Percentiles rank a stretch among this genome's conserved stretches.
Conservation (phyloP, 2,888 invertebrate species). For the Anarsia innoxiella region DNA sequence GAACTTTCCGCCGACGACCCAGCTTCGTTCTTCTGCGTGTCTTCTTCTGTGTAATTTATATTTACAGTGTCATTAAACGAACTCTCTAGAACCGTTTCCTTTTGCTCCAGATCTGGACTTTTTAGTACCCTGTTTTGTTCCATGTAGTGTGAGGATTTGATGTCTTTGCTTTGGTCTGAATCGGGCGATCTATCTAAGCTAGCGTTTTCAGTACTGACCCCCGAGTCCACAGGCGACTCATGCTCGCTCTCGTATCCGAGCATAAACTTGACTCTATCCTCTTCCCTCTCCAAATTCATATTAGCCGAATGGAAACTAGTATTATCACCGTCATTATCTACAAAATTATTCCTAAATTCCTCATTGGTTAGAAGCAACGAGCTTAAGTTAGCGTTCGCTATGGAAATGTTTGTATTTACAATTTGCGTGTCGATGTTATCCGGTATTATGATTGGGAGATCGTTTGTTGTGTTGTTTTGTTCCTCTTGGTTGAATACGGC, state of each 20-base stretch:
- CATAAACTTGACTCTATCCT: conserved; percentile 61
- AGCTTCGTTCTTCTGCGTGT: conserved; percentile 55
- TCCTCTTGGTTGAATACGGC: conserved; percentile 63
- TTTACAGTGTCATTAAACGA: conserved; percentile 54
- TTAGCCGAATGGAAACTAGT: conserved; percentile 55
- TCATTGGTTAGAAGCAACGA: conserved; percentile 73
- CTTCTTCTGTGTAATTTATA: conserved; percentile 53
- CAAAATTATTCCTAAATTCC: conserved; percentile 51
- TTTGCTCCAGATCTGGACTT: conserved; percentile 37
- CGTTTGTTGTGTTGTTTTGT: conserved; percentile 42
- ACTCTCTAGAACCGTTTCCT: conserved; percentile 41
- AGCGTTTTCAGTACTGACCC: conserved; percentile 83
- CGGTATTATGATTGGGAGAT: conserved; percentile 55
- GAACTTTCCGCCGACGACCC: conserved; percentile 39
- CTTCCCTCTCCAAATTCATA: conserved; percentile 39
- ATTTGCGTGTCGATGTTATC: conserved; percentile 60
- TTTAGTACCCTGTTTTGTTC: conserved; percentile 63
- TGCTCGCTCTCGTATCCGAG: conserved; percentile 68
- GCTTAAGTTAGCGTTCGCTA: conserved; percentile 77
- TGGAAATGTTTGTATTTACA: conserved; percentile 73
- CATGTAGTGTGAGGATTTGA: conserved; percentile 52
- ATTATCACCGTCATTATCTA: conserved; percentile 44
- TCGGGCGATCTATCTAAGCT: conserved; percentile 80
- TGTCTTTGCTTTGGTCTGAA: conserved; percentile 60
- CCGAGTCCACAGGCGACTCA: conserved; percentile 76